phyloP scores from a whole-genome alignment of 2,888 invertebrate genomes.

The Thera britannica region DNA sequence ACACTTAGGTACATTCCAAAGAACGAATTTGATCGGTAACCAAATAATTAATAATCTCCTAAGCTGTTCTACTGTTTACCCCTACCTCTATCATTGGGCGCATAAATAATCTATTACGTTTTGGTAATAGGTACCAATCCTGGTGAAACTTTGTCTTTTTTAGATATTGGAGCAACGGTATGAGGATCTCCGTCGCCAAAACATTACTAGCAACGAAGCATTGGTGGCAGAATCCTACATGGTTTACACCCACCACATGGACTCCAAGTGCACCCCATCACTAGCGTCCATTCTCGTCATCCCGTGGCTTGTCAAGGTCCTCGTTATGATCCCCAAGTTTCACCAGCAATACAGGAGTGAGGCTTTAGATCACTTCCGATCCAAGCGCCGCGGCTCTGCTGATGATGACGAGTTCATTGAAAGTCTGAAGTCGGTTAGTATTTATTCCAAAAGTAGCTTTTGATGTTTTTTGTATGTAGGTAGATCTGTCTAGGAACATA shows the following conservation, averaged over 20 bases:
- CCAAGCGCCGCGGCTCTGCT: conserved; percentile 38
- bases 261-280: conserved; percentile 41
- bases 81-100: no score
- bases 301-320: conserved; percentile 44
- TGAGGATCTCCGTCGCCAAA: conserved; percentile 18
- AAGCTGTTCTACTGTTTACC: no score
- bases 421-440: conserved; percentile 37
- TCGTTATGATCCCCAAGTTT: conserved; percentile 38
- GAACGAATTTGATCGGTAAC: no score
- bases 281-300: conserved; percentile 43
- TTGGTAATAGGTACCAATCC: not conserved
- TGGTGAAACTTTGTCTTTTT: not conserved
- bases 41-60: no score
- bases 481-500: no score
- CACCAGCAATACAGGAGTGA: conserved; percentile 31
- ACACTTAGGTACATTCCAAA: no score
- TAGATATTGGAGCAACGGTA: conserved; percentile 28
- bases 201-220: conserved; percentile 24
- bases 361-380: conserved; percentile 39
- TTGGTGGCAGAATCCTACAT: conserved; percentile 50
- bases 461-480: no score
- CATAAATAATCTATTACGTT: no score
- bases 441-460: not conserved
- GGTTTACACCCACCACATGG: conserved; percentile 86
- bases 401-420: conserved; percentile 37